A percentile compares a stretch with the other conserved stretches of the same genome.
phyloP scores from a whole-genome alignment of 2,797 vertebrate genomes.

The Bovichtus diacanthus region DNA sequence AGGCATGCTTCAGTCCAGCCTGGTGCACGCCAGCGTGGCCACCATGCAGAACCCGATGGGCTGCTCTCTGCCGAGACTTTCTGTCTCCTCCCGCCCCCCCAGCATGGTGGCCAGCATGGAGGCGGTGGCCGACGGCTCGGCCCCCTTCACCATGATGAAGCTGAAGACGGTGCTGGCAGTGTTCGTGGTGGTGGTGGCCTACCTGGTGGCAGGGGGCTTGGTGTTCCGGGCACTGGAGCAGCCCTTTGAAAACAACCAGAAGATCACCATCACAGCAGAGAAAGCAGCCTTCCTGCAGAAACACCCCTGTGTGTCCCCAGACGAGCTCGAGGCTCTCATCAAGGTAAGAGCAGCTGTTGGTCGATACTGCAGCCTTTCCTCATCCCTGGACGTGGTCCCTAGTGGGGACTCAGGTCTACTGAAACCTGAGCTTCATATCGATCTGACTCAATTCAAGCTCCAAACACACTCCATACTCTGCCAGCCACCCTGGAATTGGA shows the following conservation, averaged over 20 bases:
- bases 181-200: conserved; percentile 95
- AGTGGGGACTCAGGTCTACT: conserved; percentile 55
- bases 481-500: conserved; percentile 19
- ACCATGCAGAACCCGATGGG: conserved; percentile 90
- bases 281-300: conserved; percentile 93
- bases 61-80: conserved; percentile 84
- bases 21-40: conserved; percentile 86
- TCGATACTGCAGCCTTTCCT: conserved; percentile 35
- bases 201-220: conserved; percentile 92
- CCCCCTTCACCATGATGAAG: conserved; percentile 94
- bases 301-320: conserved; percentile 90
- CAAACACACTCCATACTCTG: conserved; percentile 30
- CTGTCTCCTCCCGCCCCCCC: conserved; percentile 85
- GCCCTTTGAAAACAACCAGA: conserved; percentile 93
- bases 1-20: conserved; percentile 84
- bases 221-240: conserved; percentile 94
- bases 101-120: conserved; percentile 92
- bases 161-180: conserved; percentile 95
- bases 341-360: conserved; percentile 86
- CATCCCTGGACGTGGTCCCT: conserved; percentile 31
- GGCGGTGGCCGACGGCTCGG: conserved; percentile 82
- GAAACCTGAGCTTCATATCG: conserved; percentile 69
- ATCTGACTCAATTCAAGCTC: conserved; percentile 57
- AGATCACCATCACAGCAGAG: conserved; percentile 91
- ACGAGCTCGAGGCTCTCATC: conserved; percentile 92